Conservation (phyloP, 2,113 vertebrate species). For the Grammomys dolichurus region DNA sequence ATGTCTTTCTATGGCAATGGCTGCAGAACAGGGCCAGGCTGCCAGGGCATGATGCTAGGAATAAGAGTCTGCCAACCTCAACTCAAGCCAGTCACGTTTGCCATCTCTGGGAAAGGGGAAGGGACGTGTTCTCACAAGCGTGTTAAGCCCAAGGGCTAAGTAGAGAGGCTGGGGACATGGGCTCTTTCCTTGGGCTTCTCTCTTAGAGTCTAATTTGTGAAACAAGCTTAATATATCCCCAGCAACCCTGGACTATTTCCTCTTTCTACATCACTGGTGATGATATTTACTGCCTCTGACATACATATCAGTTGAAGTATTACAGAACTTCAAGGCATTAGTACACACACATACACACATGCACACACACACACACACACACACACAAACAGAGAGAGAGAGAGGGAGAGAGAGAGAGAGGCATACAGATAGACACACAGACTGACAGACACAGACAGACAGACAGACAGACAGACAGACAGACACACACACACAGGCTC, state of each 20-base stretch:
- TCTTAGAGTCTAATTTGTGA: not conserved
- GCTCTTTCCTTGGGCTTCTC: not conserved
- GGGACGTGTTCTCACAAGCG: not conserved
- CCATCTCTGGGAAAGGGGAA: conserved; percentile 26
- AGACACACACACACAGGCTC: not conserved
- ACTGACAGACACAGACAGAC: too few relatives aligned
- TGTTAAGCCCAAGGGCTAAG: not conserved
- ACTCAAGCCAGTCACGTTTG: conserved; percentile 17
- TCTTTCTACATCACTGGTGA: not conserved
- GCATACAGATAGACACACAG: too few relatives aligned
- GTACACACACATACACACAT: not conserved
- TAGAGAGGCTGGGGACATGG: not conserved
- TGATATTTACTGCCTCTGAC: conserved; percentile 23
- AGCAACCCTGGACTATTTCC: not conserved
- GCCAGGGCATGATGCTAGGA: conserved; percentile 56
- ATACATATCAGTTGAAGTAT: not conserved
- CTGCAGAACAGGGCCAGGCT: conserved; percentile 61
- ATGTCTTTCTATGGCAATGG: conserved; percentile 64
- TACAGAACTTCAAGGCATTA: not conserved
- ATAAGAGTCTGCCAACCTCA: conserved; percentile 38
- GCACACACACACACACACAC: not conserved
- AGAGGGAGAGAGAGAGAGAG: too few relatives aligned
- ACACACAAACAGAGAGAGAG: not conserved
- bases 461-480: too few relatives aligned
- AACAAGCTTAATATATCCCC: not conserved